These are phyloP conservation scores for Sialia sialis DNA, from an alignment of 2,113 vertebrate genomes.

Conservation along the genomic window DNA sequence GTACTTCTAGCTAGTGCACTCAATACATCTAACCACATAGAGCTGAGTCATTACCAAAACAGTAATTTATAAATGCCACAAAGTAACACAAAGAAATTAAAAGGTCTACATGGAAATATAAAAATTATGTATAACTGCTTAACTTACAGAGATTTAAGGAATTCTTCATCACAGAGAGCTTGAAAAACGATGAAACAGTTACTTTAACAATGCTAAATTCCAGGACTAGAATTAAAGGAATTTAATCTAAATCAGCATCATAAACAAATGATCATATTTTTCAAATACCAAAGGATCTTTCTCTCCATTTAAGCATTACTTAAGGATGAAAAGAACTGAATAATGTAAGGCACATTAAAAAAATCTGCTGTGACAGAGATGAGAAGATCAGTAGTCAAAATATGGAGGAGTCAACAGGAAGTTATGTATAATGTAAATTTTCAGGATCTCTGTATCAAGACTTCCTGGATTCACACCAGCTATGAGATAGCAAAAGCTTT, in stretches of 20 bases:
- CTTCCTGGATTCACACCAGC: background rate
- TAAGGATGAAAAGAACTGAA: background rate
- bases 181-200: background rate
- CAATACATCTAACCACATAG: background rate
- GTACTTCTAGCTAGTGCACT: background rate
- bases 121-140: background rate
- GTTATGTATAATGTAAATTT: background rate
- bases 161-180: background rate
- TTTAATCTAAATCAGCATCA: background rate
- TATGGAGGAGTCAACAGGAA: background rate
- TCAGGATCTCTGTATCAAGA: background rate
- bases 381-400: background rate
- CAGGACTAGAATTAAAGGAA: background rate
- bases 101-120: background rate
- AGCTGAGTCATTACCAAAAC: background rate
- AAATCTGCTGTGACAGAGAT: background rate
- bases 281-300: background rate
- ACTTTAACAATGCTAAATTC: background rate
- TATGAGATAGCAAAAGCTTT: background rate
- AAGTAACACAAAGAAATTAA: background rate
- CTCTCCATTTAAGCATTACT: background rate
- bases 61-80: background rate
- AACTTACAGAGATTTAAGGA: background rate
- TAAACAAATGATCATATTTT: background rate
- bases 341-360: background rate